A percentile compares a stretch with the other conserved stretches of the same genome.
These are phyloP conservation scores for Junco hyemalis DNA, from an alignment of 2,113 vertebrate species.

Conservation along the genomic window DNA sequence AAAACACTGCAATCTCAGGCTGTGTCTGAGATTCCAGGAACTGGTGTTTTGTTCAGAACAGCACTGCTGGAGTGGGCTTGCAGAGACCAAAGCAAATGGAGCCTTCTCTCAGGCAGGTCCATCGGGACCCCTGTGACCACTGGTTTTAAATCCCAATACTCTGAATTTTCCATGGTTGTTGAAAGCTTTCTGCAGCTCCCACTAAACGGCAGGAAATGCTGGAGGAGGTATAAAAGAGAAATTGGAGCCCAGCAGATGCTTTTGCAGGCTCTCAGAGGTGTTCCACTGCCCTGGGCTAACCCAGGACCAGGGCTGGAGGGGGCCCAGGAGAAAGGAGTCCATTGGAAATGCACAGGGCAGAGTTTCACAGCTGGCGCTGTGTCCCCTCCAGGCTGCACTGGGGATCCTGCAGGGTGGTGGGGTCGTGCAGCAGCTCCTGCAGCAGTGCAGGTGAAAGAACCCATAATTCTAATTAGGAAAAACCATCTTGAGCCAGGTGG, in stretches of 20 bases:
- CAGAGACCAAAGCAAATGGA: constrained; percentile 39
- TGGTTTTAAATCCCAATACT: background rate
- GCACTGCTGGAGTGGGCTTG: background rate
- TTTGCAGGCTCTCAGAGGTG: background rate
- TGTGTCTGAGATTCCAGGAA: constrained; percentile 41
- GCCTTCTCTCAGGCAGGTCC: background rate
- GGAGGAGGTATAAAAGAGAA: background rate
- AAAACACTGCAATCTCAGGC: constrained; percentile 49
- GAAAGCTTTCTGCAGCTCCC: constrained; percentile 45
- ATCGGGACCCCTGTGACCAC: background rate
- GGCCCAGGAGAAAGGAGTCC: background rate
- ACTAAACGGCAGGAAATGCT: background rate
- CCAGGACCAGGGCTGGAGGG: background rate
- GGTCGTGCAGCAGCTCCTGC: background rate
- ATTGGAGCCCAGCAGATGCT: background rate
- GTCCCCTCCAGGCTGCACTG: background rate
- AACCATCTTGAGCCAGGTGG: background rate
- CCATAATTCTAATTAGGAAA: background rate
- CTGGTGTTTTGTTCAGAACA: background rate
- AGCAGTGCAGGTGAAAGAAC: background rate
- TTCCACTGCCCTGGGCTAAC: background rate
- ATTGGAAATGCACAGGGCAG: accelerated
- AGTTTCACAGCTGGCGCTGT: accelerated
- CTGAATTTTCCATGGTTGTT: background rate
- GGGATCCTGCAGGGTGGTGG: background rate